A percentile compares a stretch with the other conserved stretches of the same genome.
Conservation (phyloP, 2,888 invertebrate genomes). For the Agrotis ipsilon region DNA sequence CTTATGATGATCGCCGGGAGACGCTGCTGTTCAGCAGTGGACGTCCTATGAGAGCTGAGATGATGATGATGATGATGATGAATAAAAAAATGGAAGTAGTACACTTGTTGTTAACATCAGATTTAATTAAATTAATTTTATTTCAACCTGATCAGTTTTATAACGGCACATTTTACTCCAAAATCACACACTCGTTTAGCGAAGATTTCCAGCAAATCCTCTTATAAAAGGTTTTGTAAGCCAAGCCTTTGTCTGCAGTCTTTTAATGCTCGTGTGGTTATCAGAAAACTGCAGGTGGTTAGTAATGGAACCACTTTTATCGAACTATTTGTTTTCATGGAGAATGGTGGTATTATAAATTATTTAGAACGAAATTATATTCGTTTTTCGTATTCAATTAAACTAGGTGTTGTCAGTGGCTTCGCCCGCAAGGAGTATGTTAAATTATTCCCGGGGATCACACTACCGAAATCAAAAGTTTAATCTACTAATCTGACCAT, state of each 20-base stretch:
- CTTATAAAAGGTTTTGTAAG: slow-evolving; percentile 32
- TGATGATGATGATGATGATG: too few relatives aligned
- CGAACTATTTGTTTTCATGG: slow-evolving; percentile 13
- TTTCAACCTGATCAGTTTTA: slow-evolving; percentile 2
- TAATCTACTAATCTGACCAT: too few relatives aligned
- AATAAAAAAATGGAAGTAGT: too few relatives aligned
- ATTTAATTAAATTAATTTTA: not conserved
- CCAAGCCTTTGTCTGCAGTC: slow-evolving; percentile 32
- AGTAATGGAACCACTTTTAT: slow-evolving; percentile 26
- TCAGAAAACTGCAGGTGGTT: slow-evolving; percentile 36
- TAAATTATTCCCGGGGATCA: too few relatives aligned
- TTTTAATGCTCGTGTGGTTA: slow-evolving; percentile 43
- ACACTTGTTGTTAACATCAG: too few relatives aligned
- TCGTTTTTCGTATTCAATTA: too few relatives aligned
- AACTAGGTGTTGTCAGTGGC: too few relatives aligned
- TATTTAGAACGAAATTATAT: not conserved
- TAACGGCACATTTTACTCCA: not conserved
- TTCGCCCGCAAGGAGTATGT: too few relatives aligned
- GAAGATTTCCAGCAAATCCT: slow-evolving; percentile 29
- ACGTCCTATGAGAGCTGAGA: too few relatives aligned
- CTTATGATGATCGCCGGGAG: too few relatives aligned
- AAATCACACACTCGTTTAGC: slow-evolving; percentile 27
- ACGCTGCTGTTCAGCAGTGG: too few relatives aligned
- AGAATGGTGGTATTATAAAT: not conserved
- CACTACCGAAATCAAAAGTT: too few relatives aligned